Conservation (phyloP, 2,797 vertebrate species). For the Sternarchorhynchus goeldii region DNA sequence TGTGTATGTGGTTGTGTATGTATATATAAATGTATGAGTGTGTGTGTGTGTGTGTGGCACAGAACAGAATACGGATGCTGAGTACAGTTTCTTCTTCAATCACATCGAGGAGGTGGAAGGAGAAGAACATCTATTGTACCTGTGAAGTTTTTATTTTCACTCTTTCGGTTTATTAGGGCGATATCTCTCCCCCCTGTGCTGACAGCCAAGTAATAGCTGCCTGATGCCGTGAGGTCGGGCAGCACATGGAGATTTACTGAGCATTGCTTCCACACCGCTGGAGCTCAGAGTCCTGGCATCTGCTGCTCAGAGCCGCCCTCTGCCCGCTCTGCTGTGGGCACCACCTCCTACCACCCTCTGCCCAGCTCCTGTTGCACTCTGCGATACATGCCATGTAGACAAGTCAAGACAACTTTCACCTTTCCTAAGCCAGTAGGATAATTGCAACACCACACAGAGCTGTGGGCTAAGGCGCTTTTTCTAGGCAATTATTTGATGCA, state of each 20-base stretch:
- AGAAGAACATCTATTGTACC: slow-evolving; percentile 50
- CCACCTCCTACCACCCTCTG: slow-evolving; percentile 44
- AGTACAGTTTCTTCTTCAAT: slow-evolving; percentile 58
- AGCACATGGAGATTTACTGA: slow-evolving; percentile 46
- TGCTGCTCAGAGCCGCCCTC: not conserved
- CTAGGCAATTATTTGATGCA: too few species aligned
- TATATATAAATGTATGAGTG: not conserved
- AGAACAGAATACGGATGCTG: slow-evolving; percentile 50
- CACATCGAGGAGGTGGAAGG: slow-evolving; percentile 54
- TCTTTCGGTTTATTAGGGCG: slow-evolving; percentile 48
- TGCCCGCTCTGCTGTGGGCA: slow-evolving; percentile 16
- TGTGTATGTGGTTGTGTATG: slow-evolving; percentile 38
- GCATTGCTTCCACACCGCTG: slow-evolving; percentile 58
- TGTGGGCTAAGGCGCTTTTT: too few species aligned
- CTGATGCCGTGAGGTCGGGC: slow-evolving; percentile 46
- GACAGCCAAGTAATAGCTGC: slow-evolving; percentile 41
- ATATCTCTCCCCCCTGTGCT: slow-evolving; percentile 46
- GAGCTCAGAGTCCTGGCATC: slow-evolving; percentile 34
- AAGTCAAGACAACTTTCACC: not conserved
- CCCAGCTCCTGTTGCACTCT: slow-evolving; percentile 14
- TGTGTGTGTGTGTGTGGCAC: slow-evolving; percentile 41
- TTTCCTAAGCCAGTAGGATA: not conserved
- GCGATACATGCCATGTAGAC: slow-evolving; percentile 1
- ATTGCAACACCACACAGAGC: not conserved
- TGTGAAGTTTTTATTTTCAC: slow-evolving; percentile 53